Evolutionary conservation across 2,888 invertebrate species (phyloP).

Genomic region (Pteria penguin): DNA sequence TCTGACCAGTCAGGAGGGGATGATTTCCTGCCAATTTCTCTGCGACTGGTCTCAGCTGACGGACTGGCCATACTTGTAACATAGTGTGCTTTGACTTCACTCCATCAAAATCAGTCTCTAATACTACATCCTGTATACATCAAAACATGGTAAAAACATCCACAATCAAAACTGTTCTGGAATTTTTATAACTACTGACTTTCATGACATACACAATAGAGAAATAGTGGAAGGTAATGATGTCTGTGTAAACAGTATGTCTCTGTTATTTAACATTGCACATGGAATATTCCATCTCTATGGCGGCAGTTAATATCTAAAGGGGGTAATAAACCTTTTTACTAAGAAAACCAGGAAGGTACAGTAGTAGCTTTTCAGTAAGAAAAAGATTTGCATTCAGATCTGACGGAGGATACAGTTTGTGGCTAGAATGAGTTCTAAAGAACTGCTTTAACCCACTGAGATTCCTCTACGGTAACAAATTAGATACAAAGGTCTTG

Average conservation of each 20-base stretch:
- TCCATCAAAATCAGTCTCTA: constrained; percentile 99
- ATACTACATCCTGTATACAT: constrained; percentile 88
- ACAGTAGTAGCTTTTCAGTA: too few relatives aligned
- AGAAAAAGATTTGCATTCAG: too few relatives aligned
- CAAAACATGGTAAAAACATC: neutral
- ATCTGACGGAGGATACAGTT: too few relatives aligned
- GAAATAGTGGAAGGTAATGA: neutral
- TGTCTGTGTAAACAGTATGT: neutral
- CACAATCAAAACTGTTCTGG: neutral
- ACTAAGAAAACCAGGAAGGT: too few relatives aligned
- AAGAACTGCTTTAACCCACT: too few relatives aligned
- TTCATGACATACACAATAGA: neutral
- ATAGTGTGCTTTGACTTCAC: constrained; percentile 94
- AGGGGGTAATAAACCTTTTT: too few relatives aligned
- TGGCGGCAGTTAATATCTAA: too few relatives aligned
- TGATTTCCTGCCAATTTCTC: constrained; percentile 99
- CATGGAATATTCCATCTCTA: too few relatives aligned
- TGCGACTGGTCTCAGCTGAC: constrained; percentile 96
- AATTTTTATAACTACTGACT: neutral
- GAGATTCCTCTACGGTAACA: too few relatives aligned
- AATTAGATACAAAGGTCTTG: too few relatives aligned
- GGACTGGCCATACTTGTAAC: constrained; percentile 99
- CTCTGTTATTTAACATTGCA: neutral
- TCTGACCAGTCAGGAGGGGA: constrained; percentile 98
- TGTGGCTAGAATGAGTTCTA: too few relatives aligned